Percentiles rank a stretch among this genome's conserved stretches.
Conservation (phyloP, 2,113 vertebrate genomes). For the Chionodraco myersi region DNA sequence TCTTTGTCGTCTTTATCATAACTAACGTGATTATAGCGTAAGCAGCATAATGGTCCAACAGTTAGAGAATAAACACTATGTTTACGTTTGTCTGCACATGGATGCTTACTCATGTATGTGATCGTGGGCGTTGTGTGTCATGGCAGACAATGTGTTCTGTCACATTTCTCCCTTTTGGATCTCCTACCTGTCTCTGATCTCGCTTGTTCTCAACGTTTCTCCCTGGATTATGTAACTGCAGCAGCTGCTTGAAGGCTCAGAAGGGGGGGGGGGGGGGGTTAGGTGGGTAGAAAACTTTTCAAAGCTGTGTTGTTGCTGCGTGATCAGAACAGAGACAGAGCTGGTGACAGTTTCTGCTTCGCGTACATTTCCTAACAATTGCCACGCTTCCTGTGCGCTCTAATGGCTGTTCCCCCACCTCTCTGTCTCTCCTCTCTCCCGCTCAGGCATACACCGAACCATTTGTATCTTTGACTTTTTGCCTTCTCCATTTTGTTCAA, state of each 20-base stretch:
- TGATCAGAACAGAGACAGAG: slow-evolving; percentile 52
- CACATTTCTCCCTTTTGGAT: slow-evolving; percentile 30
- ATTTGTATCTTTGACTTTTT: slow-evolving; percentile 7
- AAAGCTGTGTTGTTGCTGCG: slow-evolving; percentile 56
- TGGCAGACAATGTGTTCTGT: slow-evolving; percentile 25
- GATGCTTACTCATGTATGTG: slow-evolving; percentile 10
- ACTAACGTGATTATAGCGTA: not conserved
- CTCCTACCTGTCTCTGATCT: slow-evolving; percentile 46
- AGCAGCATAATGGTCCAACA: slow-evolving; percentile 1
- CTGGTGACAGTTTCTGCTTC: slow-evolving; percentile 52
- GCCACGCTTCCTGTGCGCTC: slow-evolving; percentile 22
- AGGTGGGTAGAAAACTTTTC: slow-evolving; percentile 68
- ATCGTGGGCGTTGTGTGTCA: slow-evolving; percentile 22
- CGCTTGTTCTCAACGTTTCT: slow-evolving; percentile 28
- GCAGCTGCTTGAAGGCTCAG: slow-evolving; percentile 72
- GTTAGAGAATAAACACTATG: not conserved
- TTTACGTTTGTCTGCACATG: not conserved
- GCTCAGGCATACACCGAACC: not conserved
- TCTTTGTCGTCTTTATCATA: not conserved
- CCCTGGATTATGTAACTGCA: slow-evolving; percentile 72
- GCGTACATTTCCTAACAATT: slow-evolving; percentile 34
- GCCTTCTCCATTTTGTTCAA: slow-evolving; percentile 29
- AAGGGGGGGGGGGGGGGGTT: not conserved
- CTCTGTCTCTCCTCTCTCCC: slow-evolving; percentile 2
- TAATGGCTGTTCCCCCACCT: slow-evolving; percentile 32